phyloP scores from a whole-genome alignment of 2,113 vertebrate genomes.

The Euleptes europaea region DNA sequence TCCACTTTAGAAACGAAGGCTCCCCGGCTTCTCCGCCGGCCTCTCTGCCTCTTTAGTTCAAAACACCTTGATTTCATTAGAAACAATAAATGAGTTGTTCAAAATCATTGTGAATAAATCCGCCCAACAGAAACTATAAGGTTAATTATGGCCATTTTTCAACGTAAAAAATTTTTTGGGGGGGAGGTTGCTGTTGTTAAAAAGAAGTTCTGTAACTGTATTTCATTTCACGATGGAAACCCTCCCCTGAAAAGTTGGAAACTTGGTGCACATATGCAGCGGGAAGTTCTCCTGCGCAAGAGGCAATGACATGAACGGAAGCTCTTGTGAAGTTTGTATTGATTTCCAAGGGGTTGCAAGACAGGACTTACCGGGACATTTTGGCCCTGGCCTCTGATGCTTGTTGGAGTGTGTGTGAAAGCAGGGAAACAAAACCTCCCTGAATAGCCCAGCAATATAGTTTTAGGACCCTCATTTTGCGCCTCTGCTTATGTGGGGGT shows the following conservation, averaged over 20 bases:
- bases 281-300: background rate
- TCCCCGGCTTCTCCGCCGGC: fast-evolving
- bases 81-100: conserved; percentile 7
- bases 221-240: background rate
- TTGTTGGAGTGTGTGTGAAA: background rate
- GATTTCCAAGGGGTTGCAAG: background rate
- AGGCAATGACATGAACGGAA: background rate
- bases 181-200: too few relatives aligned
- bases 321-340: background rate
- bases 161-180: conserved; percentile 11
- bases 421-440: background rate
- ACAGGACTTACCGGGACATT: background rate
- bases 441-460: background rate
- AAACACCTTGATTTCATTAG: conserved; percentile 44
- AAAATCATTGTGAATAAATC: conserved; percentile 43
- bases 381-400: too few relatives aligned
- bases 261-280: background rate
- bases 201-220: too few relatives aligned
- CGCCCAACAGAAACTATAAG: conserved; percentile 41
- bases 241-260: background rate
- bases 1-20: conserved; percentile 72
- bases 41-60: background rate
- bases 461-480: background rate
- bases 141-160: conserved; percentile 42
- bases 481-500: background rate